Conservation (phyloP, 2,113 vertebrate genomes). For the Campylomormyrus tamandua region DNA sequence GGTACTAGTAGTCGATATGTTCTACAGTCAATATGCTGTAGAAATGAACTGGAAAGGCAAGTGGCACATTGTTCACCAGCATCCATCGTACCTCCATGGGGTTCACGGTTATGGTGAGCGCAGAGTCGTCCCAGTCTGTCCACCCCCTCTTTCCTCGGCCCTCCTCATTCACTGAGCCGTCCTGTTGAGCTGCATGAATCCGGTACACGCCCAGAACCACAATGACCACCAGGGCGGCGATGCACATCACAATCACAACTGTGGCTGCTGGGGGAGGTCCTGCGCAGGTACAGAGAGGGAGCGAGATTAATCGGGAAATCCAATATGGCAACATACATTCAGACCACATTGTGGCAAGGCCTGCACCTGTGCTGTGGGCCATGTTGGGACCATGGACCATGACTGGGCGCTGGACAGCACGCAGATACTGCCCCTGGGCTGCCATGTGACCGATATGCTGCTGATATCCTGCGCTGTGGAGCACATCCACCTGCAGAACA, state of each 20-base stretch:
- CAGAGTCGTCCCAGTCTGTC: constrained; percentile 80
- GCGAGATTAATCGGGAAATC: not conserved
- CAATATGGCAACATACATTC: not conserved
- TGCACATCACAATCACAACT: constrained; percentile 63
- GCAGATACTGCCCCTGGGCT: constrained; percentile 76
- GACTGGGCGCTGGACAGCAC: constrained; percentile 65
- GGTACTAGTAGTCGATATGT: not conserved
- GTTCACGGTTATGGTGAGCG: constrained; percentile 76
- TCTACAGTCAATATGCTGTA: not conserved
- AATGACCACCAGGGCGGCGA: constrained; percentile 67
- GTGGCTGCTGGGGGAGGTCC: constrained; percentile 61
- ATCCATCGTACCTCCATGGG: constrained; percentile 72
- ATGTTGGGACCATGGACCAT: constrained; percentile 52
- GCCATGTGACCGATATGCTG: constrained; percentile 74
- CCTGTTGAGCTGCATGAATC: constrained; percentile 58
- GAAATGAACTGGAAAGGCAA: not conserved
- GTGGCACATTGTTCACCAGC: not conserved
- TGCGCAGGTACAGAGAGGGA: not conserved
- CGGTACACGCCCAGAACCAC: constrained; percentile 69
- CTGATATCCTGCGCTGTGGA: constrained; percentile 68
- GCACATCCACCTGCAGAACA: constrained; percentile 68
- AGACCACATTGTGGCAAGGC: not conserved
- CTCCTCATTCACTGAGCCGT: constrained; percentile 43
- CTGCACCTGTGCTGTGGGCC: constrained; percentile 65
- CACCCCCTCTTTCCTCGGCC: constrained; percentile 62